Percentiles rank a stretch among this genome's conserved stretches.
Conservation (phyloP, 2,888 invertebrate species). For the Megaustenia siamemsis region DNA sequence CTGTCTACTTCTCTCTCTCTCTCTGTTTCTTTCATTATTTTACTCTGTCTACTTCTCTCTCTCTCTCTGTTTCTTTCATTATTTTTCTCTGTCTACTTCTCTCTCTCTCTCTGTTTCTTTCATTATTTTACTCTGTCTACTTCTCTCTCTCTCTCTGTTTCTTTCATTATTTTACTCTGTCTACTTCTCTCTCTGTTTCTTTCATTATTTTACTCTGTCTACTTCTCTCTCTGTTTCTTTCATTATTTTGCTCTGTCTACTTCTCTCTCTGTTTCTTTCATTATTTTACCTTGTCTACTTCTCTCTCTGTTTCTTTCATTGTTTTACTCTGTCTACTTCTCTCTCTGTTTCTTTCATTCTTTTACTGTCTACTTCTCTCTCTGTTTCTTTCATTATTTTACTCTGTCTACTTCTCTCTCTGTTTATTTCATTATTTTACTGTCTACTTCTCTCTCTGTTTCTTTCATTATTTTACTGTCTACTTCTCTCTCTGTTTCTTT, state of each 20-base stretch:
- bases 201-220: no score
- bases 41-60: no score
- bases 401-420: not conserved
- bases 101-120: no score
- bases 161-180: no score
- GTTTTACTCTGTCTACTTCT: not conserved
- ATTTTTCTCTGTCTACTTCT: no score
- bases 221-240: not conserved
- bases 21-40: no score
- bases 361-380: not conserved
- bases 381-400: not conserved
- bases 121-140: no score
- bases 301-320: not conserved
- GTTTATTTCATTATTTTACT: not conserved
- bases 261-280: not conserved
- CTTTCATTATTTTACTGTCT: not conserved
- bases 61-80: no score
- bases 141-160: no score
- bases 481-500: not conserved
- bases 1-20: no score
- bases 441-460: constrained; percentile 2
- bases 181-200: no score
- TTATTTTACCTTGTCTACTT: not conserved
- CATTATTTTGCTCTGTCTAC: not conserved
- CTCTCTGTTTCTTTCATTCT: not conserved